These are phyloP conservation scores for Dichetophora obliterata DNA, from an alignment of 2,888 invertebrate species.

Conservation along the genomic window DNA sequence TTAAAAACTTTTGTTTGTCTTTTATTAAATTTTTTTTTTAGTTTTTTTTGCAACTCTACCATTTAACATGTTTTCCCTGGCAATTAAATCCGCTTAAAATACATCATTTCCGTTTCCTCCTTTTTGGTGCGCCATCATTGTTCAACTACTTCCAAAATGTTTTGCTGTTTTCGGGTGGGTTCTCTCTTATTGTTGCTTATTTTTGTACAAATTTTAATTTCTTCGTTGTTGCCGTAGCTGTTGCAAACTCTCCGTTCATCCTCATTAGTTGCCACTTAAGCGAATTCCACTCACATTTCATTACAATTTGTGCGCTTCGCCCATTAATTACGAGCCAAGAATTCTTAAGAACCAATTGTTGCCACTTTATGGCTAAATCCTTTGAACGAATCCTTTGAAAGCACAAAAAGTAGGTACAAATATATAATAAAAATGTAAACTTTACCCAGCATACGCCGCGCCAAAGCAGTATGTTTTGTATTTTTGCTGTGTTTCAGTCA, in stretches of 20 bases:
- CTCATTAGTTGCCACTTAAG: conserved; percentile 36
- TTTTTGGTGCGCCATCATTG: background rate
- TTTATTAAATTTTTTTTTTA: background rate
- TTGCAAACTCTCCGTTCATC: conserved; percentile 20
- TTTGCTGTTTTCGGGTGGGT: background rate
- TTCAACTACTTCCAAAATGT: background rate
- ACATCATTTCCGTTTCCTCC: conserved; percentile 20
- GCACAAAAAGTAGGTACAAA: background rate
- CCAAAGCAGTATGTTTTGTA: background rate
- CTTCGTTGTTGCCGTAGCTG: conserved; percentile 3
- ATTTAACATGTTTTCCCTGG: background rate
- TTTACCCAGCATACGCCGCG: background rate
- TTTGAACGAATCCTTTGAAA: conserved; percentile 1
- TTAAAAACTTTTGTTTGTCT: background rate
- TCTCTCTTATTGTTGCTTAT: background rate
- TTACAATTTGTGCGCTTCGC: conserved; percentile 35
- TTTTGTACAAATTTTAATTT: background rate
- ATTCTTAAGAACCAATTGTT: conserved; percentile 40
- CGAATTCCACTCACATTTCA: conserved; percentile 42
- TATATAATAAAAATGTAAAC: background rate
- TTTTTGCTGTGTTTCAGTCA: background rate
- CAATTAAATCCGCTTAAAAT: conserved; percentile 24
- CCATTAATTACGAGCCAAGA: conserved; percentile 39
- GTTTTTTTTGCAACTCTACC: background rate
- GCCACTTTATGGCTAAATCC: conserved; percentile 31